Evolutionary conservation across 2,888 invertebrate genomes (phyloP).

Genomic region (Diabrotica balteata): DNA sequence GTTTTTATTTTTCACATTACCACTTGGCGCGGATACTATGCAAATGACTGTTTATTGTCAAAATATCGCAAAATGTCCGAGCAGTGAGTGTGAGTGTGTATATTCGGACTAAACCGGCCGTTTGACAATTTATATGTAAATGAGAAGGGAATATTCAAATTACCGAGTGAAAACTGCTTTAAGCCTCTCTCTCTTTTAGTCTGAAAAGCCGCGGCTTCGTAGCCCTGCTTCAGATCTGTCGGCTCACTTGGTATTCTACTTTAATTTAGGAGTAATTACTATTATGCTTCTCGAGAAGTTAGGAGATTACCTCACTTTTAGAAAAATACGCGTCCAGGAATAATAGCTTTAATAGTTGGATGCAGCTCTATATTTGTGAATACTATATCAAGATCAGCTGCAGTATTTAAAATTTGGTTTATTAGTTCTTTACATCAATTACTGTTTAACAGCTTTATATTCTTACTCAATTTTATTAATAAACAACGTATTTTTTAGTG

Average conservation of each 20-base stretch:
- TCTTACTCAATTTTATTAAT: background rate
- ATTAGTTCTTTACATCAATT: too few species aligned
- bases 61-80: slow-evolving; percentile 34
- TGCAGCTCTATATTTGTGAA: too few species aligned
- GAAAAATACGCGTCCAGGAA: background rate
- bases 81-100: slow-evolving; percentile 36
- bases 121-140: slow-evolving; percentile 53
- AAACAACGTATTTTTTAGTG: background rate
- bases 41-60: slow-evolving; percentile 36
- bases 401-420: too few species aligned
- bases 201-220: background rate
- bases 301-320: slow-evolving; percentile 8
- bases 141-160: slow-evolving; percentile 45
- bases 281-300: slow-evolving; percentile 5
- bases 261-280: slow-evolving; percentile 27
- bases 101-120: slow-evolving; percentile 36
- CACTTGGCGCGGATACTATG: slow-evolving; percentile 24
- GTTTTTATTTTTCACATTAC: slow-evolving; percentile 25
- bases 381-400: too few species aligned
- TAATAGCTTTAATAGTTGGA: too few species aligned
- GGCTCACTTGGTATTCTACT: slow-evolving; percentile 18
- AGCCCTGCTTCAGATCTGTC: background rate
- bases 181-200: slow-evolving; percentile 9
- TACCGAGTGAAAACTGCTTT: slow-evolving; percentile 37
- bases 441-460: background rate